Conservation (phyloP, 2,113 vertebrate species). For the Lampris megalopsis region DNA sequence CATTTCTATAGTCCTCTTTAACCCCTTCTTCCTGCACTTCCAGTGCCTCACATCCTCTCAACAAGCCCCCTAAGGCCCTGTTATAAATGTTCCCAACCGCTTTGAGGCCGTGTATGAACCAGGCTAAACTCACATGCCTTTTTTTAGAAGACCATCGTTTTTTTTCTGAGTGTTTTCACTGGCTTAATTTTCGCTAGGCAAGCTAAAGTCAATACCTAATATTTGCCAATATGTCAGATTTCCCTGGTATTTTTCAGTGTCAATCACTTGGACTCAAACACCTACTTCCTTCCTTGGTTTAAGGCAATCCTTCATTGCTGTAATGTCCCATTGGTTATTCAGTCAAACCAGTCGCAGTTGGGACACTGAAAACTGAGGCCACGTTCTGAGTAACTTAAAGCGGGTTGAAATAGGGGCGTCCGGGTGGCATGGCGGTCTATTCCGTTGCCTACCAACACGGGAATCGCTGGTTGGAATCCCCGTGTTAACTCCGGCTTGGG, state of each 20-base stretch:
- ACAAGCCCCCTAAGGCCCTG: neutral
- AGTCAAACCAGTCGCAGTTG: neutral
- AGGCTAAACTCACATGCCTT: neutral
- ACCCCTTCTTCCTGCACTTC: slow-evolving; percentile 15
- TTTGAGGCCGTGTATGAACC: neutral
- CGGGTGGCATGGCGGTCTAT: too few species aligned
- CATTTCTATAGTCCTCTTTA: neutral
- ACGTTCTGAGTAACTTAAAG: neutral
- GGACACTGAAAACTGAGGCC: neutral
- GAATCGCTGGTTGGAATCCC: too few species aligned
- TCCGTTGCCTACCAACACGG: too few species aligned
- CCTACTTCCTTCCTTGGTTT: slow-evolving; percentile 24
- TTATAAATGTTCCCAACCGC: neutral
- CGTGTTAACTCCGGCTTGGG: too few species aligned
- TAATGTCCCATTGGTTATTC: neutral
- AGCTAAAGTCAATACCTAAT: neutral
- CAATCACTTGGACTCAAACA: neutral
- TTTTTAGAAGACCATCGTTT: neutral
- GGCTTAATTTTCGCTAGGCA: neutral
- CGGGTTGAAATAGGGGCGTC: neutral
- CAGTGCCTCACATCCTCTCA: neutral
- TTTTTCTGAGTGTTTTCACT: neutral
- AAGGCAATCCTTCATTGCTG: neutral
- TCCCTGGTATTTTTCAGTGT: neutral
- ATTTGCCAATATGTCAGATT: neutral